Evolutionary conservation across 2,888 invertebrate species (phyloP).

Genomic region (Coenonympha arcania): DNA sequence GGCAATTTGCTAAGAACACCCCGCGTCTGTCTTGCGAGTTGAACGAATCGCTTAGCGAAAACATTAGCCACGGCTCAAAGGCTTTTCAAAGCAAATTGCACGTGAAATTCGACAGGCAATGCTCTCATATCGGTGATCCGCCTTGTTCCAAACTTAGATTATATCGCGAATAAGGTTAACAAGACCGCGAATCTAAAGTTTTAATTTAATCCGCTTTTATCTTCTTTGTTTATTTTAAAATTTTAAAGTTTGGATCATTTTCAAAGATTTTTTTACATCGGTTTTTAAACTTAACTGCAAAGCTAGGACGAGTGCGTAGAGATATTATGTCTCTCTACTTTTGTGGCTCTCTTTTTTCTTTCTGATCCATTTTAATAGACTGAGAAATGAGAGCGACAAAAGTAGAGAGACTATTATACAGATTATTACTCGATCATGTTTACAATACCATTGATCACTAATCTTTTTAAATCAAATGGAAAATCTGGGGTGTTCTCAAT

Average conservation of each 20-base stretch:
- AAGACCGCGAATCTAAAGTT: conserved; percentile 17
- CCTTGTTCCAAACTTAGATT: conserved; percentile 42
- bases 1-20: conserved; percentile 47
- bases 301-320: too few species aligned
- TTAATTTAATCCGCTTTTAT: conserved; percentile 5
- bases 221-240: neutral
- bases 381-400: too few species aligned
- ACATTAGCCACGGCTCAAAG: conserved; percentile 66
- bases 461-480: too few species aligned
- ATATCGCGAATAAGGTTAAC: conserved; percentile 30
- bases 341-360: too few species aligned
- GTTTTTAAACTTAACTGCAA: too few species aligned
- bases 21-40: conserved; percentile 44
- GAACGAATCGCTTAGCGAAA: conserved; percentile 65
- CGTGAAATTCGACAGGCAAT: conserved; percentile 65
- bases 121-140: conserved; percentile 42
- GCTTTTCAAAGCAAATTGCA: conserved; percentile 67
- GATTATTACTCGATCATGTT: too few species aligned
- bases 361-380: too few species aligned
- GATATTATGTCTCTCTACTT: too few species aligned
- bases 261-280: neutral
- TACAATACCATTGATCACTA: too few species aligned
- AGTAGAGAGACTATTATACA: too few species aligned
- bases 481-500: too few species aligned
- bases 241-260: neutral